phyloP scores from a whole-genome alignment of 1,140 invertebrate genomes.

The Rhysida immarginata region DNA sequence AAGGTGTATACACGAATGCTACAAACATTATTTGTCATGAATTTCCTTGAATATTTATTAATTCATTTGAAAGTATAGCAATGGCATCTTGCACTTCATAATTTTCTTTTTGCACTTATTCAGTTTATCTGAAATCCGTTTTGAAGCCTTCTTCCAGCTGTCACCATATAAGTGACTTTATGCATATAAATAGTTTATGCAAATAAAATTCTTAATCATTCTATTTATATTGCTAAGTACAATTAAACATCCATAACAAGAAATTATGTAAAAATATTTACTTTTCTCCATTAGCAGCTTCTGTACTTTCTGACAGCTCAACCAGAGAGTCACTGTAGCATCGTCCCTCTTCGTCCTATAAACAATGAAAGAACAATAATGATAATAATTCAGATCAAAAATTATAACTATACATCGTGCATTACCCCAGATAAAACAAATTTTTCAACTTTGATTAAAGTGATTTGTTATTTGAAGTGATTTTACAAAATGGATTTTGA shows the following conservation, averaged over 20 bases:
- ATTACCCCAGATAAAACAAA: neutral
- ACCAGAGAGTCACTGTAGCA: slow-evolving; percentile 92
- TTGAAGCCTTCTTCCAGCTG: too few relatives aligned
- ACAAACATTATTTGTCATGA: too few relatives aligned
- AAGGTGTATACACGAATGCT: too few relatives aligned
- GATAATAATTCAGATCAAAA: neutral
- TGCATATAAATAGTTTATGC: too few relatives aligned
- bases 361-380: slow-evolving; percentile 4
- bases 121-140: too few relatives aligned
- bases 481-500: slow-evolving; percentile 14
- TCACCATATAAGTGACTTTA: too few relatives aligned
- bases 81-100: too few relatives aligned
- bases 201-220: too few relatives aligned
- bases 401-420: neutral
- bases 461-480: slow-evolving; percentile 4
- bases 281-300: slow-evolving; percentile 55
- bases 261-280: slow-evolving; percentile 21
- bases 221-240: too few relatives aligned
- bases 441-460: neutral
- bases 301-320: slow-evolving; percentile 72
- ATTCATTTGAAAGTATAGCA: too few relatives aligned
- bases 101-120: too few relatives aligned
- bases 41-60: too few relatives aligned
- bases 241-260: slow-evolving; percentile 2
- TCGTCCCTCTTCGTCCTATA: slow-evolving; percentile 81